Conservation (phyloP, 2,797 vertebrate species). For the Rhinatrema bivittatum region DNA sequence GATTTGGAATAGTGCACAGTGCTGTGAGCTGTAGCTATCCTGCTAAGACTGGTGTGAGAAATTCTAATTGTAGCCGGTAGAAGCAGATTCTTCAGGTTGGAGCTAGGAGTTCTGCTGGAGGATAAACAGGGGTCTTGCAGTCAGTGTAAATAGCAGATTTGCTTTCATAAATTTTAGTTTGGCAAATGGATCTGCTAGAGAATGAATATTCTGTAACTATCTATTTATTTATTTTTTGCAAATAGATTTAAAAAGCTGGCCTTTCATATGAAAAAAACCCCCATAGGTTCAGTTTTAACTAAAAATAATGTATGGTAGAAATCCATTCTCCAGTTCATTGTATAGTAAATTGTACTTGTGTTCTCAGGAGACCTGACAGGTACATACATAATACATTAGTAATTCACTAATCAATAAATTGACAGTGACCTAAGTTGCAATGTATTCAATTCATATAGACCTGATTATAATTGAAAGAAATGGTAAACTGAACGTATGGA, state of each 20-base stretch:
- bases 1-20: neutral
- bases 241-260: neutral
- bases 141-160: constrained; percentile 6
- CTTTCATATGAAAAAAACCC: too few species aligned
- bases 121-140: neutral
- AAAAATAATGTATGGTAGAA: too few species aligned
- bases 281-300: neutral
- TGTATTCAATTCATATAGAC: too few species aligned
- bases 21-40: neutral
- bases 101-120: neutral
- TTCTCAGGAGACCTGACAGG: too few species aligned
- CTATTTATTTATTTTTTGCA: neutral
- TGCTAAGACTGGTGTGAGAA: neutral
- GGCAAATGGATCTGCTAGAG: constrained; percentile 1
- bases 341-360: too few species aligned
- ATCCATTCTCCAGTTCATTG: too few species aligned
- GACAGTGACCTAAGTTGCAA: too few species aligned
- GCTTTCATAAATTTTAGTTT: constrained; percentile 4
- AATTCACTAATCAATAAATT: too few species aligned
- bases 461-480: too few species aligned
- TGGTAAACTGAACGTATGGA: too few species aligned
- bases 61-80: neutral
- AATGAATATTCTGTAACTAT: neutral
- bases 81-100: constrained; percentile 7
- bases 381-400: too few species aligned